Base-by-base conservation (phyloP, 2,888 invertebrate species). In the Laothoe populi region DNA sequence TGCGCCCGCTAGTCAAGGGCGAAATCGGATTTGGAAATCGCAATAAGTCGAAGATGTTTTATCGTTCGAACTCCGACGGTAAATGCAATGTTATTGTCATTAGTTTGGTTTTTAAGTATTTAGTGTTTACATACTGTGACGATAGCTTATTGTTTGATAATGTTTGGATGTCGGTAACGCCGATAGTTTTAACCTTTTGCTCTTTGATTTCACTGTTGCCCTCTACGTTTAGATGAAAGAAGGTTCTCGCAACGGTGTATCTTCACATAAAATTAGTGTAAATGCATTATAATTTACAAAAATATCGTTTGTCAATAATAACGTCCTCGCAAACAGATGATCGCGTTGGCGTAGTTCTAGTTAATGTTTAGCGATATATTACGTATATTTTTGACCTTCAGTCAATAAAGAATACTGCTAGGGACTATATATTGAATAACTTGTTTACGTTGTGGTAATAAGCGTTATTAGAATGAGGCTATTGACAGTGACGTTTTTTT, bases 21-120 rank as follows among this genome's bases (percentile, higher is more conserved):
- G 92, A 93, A 91, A 92, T 90, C 84, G 92, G 92, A 90, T 86
- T 92, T 88, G 86, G 90, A 89, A 92, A 89, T 92, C 92, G 90
- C 89, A 92, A 90, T 91, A 90, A 86, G 81, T 91, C 83, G 92
- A 93, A 92, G 93, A 93, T 93, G 93, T 93, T 93, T 93, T 93
- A 93, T 93, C 93, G 93, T 88, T 93, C 92, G 84, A 93, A 93
- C 89, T 91, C 92, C 86, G 93, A 93, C 89, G 93, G 93, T 93
- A 93, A 93, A 93, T 93, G 88, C 88, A 91, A 91, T 91, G 90
- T 90, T 91, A 87, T 90, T 89, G 88, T 90, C 86, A 86, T 89
- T 88, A 87, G 90, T 92, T 92, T 92, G 90, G 81, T 88, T 89
- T 83, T 87, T 60, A 58, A 85, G 82, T 87, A 84, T 79, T 81